Evolutionary conservation across 2,113 vertebrate species (phyloP).

Genomic region (Numenius arquata): DNA sequence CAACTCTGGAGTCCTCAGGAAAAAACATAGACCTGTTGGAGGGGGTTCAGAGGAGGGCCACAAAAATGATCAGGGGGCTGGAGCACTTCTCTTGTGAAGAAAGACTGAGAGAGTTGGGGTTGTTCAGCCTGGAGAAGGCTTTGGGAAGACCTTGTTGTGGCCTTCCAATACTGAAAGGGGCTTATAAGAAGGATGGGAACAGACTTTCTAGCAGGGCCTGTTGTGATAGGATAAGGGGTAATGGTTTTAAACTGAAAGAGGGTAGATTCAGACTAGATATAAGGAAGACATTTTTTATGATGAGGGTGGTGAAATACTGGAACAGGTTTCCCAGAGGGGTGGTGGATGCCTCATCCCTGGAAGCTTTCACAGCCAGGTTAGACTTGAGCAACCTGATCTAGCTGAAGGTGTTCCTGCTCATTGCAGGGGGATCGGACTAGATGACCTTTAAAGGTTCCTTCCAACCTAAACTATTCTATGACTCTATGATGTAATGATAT

Average conservation of each 20-base stretch:
- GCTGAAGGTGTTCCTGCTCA: not conserved
- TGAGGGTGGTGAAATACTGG: not conserved
- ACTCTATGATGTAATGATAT: not conserved
- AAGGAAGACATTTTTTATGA: not conserved
- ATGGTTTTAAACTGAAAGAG: not conserved
- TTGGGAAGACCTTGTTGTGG: not conserved
- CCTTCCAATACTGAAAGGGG: not conserved
- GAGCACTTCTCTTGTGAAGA: not conserved
- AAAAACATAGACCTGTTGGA: not conserved
- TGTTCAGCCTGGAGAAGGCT: not conserved
- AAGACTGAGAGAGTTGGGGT: not conserved
- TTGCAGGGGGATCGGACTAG: not conserved
- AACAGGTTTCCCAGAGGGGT: not conserved
- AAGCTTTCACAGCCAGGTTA: not conserved
- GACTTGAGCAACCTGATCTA: not conserved
- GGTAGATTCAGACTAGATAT: not conserved
- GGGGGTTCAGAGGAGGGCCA: not conserved
- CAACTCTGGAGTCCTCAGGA: not conserved
- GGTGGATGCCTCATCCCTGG: not conserved
- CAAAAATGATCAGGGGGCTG: not conserved
- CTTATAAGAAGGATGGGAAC: not conserved
- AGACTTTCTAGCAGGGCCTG: not conserved
- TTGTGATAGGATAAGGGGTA: not conserved
- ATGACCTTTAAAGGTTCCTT: not conserved
- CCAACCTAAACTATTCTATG: not conserved